phyloP scores from a whole-genome alignment of 1,140 invertebrate genomes.

The Mizuhopecten yessoensis region DNA sequence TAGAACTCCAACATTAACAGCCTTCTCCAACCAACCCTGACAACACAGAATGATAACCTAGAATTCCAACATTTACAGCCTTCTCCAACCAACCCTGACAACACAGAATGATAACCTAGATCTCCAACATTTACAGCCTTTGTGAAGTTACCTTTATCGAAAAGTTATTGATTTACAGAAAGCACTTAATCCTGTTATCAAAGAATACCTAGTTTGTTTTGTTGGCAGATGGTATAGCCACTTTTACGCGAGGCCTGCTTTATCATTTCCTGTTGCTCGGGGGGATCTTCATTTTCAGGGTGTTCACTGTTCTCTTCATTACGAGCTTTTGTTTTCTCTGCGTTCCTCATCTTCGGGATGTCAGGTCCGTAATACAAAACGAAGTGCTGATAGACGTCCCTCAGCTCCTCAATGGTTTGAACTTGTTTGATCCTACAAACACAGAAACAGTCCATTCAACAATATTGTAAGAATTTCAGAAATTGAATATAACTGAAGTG shows the following conservation, averaged over 20 bases:
- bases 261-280: conserved; percentile 85
- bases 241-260: conserved; percentile 95
- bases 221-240: conserved; percentile 93
- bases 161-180: too few species aligned
- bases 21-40: too few species aligned
- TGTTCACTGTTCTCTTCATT: conserved; percentile 71
- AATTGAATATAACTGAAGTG: too few species aligned
- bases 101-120: too few species aligned
- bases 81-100: too few species aligned
- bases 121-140: too few species aligned
- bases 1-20: too few species aligned
- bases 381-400: conserved; percentile 97
- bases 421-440: conserved; percentile 85
- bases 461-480: too few species aligned
- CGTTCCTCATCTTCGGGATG: conserved; percentile 92
- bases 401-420: conserved; percentile 95
- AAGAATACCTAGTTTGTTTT: conserved; percentile 89
- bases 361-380: conserved; percentile 95
- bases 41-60: too few species aligned
- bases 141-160: too few species aligned
- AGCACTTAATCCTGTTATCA: too few species aligned
- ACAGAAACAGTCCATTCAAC: conserved; percentile 1
- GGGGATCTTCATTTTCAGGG: conserved; percentile 85
- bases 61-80: too few species aligned
- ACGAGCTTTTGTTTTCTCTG: conserved; percentile 73